Conservation (phyloP, 2,888 invertebrate species). For the Rhopalosiphum nymphaeae region DNA sequence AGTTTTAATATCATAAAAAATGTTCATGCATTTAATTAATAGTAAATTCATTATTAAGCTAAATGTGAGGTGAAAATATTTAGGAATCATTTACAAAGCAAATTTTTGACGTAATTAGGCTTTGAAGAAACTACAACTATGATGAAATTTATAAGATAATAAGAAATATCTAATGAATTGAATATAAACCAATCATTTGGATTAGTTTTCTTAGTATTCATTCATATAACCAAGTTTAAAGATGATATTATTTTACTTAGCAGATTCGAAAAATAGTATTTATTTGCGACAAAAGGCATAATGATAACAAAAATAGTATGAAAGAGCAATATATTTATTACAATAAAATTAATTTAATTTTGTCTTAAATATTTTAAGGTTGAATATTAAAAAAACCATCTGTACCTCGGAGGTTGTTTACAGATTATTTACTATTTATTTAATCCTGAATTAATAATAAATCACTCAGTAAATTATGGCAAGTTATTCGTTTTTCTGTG, state of each 20-base stretch:
- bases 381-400: not conserved
- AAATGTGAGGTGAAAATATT: not conserved
- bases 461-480: too few relatives aligned
- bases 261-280: not conserved
- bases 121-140: not conserved
- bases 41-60: not conserved
- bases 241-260: not conserved
- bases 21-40: not conserved
- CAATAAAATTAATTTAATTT: not conserved
- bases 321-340: not conserved
- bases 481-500: too few relatives aligned
- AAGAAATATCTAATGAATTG: not conserved
- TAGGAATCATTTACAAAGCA: not conserved
- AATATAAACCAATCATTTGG: not conserved
- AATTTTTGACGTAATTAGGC: not conserved
- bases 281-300: not conserved
- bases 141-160: not conserved
- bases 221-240: not conserved
- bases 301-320: not conserved
- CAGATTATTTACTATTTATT: too few relatives aligned
- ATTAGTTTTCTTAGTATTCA: not conserved
- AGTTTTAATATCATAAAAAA: not conserved
- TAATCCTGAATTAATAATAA: too few relatives aligned
- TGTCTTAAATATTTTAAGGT: not conserved
- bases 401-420: too few relatives aligned